Conservation (phyloP, 1,140 invertebrate genomes). For the Drosophila bocki region DNA sequence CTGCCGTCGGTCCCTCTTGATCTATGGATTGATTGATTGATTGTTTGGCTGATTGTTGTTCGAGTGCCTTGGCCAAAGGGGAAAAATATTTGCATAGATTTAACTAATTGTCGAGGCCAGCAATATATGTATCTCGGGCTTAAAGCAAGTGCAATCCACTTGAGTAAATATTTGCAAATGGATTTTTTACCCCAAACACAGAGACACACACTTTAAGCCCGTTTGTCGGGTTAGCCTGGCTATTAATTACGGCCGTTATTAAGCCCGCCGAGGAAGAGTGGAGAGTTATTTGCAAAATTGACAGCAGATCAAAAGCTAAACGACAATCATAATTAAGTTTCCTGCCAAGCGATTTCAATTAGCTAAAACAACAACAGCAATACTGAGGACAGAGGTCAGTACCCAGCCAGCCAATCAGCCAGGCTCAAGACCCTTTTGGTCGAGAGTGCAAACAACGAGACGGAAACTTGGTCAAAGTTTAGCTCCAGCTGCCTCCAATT, state of each 20-base stretch:
- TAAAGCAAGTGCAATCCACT: conserved; percentile 38
- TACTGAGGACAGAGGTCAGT: conserved; percentile 20
- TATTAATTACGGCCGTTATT: conserved; percentile 15
- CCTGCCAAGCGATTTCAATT: conserved; percentile 72
- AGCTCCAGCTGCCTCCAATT: conserved; percentile 67
- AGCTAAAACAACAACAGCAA: conserved; percentile 53
- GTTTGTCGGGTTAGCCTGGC: background rate
- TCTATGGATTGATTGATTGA: conserved; percentile 44
- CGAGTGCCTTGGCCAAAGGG: conserved; percentile 32
- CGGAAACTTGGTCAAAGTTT: conserved; percentile 73
- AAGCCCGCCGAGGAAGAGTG: background rate
- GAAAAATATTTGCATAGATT: conserved; percentile 60
- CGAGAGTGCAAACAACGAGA: conserved; percentile 36
- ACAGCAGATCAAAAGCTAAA: conserved; percentile 51
- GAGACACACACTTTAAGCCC: conserved; percentile 4
- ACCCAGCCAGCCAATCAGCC: conserved; percentile 11
- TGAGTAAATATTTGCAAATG: conserved; percentile 43
- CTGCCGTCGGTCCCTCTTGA: conserved; percentile 11
- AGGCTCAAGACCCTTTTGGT: conserved; percentile 30
- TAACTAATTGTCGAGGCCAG: conserved; percentile 45
- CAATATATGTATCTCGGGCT: conserved; percentile 7
- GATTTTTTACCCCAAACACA: conserved; percentile 22
- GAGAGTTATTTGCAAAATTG: conserved; percentile 17
- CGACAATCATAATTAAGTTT: conserved; percentile 66
- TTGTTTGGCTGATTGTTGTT: conserved; percentile 35